Base-by-base conservation (phyloP, 2,113 vertebrate genomes). In the Atherinomorus stipes region DNA sequence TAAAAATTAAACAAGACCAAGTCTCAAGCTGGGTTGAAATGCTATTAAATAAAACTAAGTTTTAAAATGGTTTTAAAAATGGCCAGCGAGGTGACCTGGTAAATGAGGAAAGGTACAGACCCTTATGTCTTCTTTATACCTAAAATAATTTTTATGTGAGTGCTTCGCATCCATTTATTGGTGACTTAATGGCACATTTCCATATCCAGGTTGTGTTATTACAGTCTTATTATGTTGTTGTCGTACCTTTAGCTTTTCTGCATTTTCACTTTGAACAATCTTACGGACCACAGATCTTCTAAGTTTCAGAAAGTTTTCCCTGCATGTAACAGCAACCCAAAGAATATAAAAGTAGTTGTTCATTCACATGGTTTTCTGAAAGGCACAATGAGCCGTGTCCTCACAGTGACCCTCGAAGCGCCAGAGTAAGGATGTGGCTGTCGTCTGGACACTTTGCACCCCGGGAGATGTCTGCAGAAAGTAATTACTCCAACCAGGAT, bases 401-500 rank as follows among this genome's bases (percentile, higher is more conserved):
- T 50, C 74, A 49, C 71, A 51, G 71, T 66, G 76, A 84, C 83
- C 80, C 73, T 77, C 19, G 21, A 34, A 80, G 61, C 45, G 78
- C 71, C 82, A 56, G 54, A 65, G 50, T 75, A 67, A 70, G 76
- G 83, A 82, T 78, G 74, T 12, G 64, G 63, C 81, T 74, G 78
- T 73, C 37, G 67, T 84, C 80, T 76, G 79, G 76, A 85, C 62
- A 66, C 71, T 90, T 71, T 80, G 72, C 81, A 85, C 80, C 78
- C 71, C 64, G 50, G 73, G 85, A 85, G 72, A 80, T 73, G 81
- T 90, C 89, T 83, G 84, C 79, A 82, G 63, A 81, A 87, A 88
- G 87, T 83, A 86, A 91, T 88, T 86, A 90, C 84, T 76, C 73
- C 67, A 85, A 78, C 72, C 74, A 74, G 76, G 80, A 65, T 13